A percentile compares a stretch with the other conserved stretches of the same genome.
These are phyloP conservation scores for Saturnia pavonia DNA, from an alignment of 2,888 invertebrate species.

Conservation along the genomic window DNA sequence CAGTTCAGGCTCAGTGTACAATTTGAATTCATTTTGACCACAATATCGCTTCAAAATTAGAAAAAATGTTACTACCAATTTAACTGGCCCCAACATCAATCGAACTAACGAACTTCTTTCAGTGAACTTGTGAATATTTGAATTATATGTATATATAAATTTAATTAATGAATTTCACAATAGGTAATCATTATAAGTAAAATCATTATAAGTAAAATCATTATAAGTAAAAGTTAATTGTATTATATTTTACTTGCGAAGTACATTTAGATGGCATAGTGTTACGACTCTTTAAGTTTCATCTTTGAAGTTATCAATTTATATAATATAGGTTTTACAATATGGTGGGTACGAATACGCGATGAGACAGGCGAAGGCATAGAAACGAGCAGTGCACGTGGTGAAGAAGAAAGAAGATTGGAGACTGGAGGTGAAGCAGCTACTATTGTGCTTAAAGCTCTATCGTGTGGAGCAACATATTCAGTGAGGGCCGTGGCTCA, in stretches of 20 bases:
- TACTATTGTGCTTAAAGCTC: conserved; percentile 59
- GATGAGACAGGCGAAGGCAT: conserved; percentile 63
- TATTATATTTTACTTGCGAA: too few species aligned
- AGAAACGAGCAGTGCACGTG: conserved; percentile 51
- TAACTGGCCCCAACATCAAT: not conserved
- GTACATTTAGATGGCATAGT: not conserved
- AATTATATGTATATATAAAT: not conserved
- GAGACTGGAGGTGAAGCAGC: conserved; percentile 70
- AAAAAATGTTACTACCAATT: not conserved
- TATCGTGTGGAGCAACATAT: conserved; percentile 71
- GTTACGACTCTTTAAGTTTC: not conserved
- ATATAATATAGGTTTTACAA: conserved; percentile 57
- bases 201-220: not conserved
- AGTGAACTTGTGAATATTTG: too few species aligned
- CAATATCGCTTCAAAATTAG: not conserved
- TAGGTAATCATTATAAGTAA: not conserved
- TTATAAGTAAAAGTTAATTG: not conserved
- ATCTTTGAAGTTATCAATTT: not conserved
- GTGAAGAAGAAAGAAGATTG: conserved; percentile 64
- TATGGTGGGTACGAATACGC: conserved; percentile 70
- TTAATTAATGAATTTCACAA: not conserved
- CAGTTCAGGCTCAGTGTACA: too few species aligned
- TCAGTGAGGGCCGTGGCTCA: conserved; percentile 71
- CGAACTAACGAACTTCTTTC: not conserved
- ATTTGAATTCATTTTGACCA: too few species aligned